Base-by-base conservation (phyloP, 2,113 vertebrate species). In the Galemys pyrenaicus region DNA sequence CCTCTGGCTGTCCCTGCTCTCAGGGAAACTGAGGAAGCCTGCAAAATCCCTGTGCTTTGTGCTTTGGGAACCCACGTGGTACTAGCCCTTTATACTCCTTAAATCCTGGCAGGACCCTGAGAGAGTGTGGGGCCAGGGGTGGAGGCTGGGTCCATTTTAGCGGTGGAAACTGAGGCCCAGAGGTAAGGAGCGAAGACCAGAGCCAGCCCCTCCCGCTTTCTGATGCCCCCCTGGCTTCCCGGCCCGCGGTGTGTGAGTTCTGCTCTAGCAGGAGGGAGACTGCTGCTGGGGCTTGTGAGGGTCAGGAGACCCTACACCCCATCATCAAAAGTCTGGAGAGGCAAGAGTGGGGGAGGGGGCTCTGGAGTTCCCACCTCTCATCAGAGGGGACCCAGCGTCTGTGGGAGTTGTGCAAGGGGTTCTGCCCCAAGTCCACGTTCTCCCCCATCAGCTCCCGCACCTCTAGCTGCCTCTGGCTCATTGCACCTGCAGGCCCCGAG, bases 221-320 rank as follows among this genome's bases (percentile, higher is more conserved):
- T 2, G 44, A 8, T 4, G 12, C 51, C 17, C 44, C 39, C 54
- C 12, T 9, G 58, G 65, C 64, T 28, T 79, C 60, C 37, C 28
- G 62, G 32, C 0, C 0, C 58, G 41, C 3, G 9, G 11, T 11
- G 15, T 0, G 19, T 51, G 82, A 83, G 51, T 30, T 0, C 0
- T 1, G 41, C n/a, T 12, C 5, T 13, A 3, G n/a, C 16, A 41
- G 41, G 24, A 1, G 12, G 20, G 3, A 32, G 39, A 32, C n/a
- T 22, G 54, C n/a, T 35, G 67, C 28, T 13, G 28, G 32, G 5
- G n/a, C 13, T 68, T 20, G 2, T 56, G 58, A 62, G 68, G 20
- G 68, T 35, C 91, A 17, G 39, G 30, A 54, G 62, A 13, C 9
- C 35, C 71, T 35, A 10, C 1, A 16, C 11, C 32, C 24, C 58